Conservation (phyloP, 2,113 vertebrate species). For the Sula dactylatra region DNA sequence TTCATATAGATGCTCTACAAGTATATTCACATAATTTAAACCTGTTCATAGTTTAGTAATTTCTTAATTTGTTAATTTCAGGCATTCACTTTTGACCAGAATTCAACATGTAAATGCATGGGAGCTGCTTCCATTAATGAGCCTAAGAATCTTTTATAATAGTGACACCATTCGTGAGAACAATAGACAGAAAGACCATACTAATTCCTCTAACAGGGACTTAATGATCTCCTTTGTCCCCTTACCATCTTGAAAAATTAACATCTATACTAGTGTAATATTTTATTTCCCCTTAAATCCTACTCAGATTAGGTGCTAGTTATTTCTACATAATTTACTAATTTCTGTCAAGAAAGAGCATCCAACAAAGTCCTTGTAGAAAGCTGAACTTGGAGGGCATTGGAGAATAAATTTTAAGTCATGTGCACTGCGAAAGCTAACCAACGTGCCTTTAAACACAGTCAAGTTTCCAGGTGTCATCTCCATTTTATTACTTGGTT, state of each 20-base stretch:
- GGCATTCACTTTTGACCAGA: not conserved
- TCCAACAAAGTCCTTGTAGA: not conserved
- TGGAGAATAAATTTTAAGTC: not conserved
- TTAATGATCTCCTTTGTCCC: not conserved
- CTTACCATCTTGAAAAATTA: not conserved
- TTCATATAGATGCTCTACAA: not conserved
- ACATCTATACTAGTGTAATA: not conserved
- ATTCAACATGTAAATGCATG: not conserved
- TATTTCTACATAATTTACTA: not conserved
- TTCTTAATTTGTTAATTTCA: not conserved
- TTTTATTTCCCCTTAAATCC: not conserved
- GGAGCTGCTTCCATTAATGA: not conserved
- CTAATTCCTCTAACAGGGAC: not conserved
- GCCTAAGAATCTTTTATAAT: not conserved
- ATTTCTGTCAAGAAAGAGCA: not conserved
- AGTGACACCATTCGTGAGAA: not conserved
- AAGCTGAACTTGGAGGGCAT: not conserved
- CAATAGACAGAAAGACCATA: not conserved
- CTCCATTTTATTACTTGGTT: not conserved
- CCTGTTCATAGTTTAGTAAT: not conserved
- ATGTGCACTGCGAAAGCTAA: not conserved
- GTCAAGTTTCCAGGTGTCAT: not conserved
- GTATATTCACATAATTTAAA: not conserved
- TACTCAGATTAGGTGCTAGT: not conserved
- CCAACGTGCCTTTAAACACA: not conserved